Conservation (phyloP, 2,888 invertebrate genomes). For the Ochlodes sylvanus region DNA sequence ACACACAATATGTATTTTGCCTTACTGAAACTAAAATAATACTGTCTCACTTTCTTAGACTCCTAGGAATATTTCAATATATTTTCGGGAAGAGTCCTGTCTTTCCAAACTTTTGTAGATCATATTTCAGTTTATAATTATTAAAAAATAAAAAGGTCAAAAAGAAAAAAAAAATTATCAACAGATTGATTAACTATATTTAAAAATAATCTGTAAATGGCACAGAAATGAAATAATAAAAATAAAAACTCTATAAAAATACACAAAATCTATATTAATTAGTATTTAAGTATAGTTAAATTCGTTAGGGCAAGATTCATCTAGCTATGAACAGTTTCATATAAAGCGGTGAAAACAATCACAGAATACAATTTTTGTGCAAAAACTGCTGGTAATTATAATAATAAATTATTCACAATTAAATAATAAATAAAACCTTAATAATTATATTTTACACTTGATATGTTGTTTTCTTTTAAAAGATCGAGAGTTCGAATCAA, state of each 20-base stretch:
- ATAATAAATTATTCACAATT: conserved; percentile 55
- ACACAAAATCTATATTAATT: conserved; percentile 38
- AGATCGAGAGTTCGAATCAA: conserved; percentile 50
- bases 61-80: too few species aligned
- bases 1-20: too few species aligned
- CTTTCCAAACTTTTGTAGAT: too few species aligned
- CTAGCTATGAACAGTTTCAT: conserved; percentile 47
- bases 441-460: conserved; percentile 53
- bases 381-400: conserved; percentile 48
- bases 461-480: conserved; percentile 59
- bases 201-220: conserved; percentile 49
- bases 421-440: conserved; percentile 52
- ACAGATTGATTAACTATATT: conserved; percentile 36
- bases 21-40: too few species aligned
- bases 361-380: conserved; percentile 51
- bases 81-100: too few species aligned
- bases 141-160: too few species aligned
- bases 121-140: too few species aligned
- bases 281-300: conserved; percentile 55
- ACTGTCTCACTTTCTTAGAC: too few species aligned
- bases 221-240: conserved; percentile 55
- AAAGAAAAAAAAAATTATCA: conserved; percentile 21
- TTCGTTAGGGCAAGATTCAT: conserved; percentile 77
- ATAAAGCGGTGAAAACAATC: conserved; percentile 56
- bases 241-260: conserved; percentile 42